Evolutionary conservation across 2,113 vertebrate species (phyloP).

Genomic region (Sorex fumeus): DNA sequence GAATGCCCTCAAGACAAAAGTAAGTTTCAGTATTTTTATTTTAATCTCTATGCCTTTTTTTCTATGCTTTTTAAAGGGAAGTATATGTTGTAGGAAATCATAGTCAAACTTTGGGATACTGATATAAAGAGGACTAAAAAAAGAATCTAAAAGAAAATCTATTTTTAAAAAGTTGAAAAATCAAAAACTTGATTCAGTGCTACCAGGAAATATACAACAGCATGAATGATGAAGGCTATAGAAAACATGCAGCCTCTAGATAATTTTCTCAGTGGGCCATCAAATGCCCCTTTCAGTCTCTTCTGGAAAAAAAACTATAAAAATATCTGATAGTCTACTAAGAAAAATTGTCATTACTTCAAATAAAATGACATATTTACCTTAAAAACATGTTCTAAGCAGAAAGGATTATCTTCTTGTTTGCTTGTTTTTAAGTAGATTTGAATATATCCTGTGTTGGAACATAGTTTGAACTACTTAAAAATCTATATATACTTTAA

Average conservation of each 20-base stretch:
- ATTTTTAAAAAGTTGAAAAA: slow-evolving; percentile 39
- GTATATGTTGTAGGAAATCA: background rate
- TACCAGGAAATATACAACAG: slow-evolving; percentile 10
- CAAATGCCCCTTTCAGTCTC: background rate
- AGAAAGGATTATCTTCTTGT: background rate
- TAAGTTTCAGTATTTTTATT: background rate
- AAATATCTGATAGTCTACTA: background rate
- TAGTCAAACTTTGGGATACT: slow-evolving; percentile 5
- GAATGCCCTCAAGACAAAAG: slow-evolving; percentile 61
- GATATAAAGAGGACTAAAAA: background rate
- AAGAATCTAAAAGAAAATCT: background rate
- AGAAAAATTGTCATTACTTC: slow-evolving; percentile 55
- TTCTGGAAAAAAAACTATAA: background rate
- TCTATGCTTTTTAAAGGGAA: slow-evolving; percentile 49
- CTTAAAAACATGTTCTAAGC: background rate
- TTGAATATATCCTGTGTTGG: background rate
- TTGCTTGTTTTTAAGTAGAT: background rate
- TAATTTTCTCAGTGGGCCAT: slow-evolving; percentile 57
- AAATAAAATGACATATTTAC: slow-evolving; percentile 57
- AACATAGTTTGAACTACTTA: background rate
- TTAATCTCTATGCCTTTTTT: slow-evolving; percentile 24
- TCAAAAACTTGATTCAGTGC: background rate
- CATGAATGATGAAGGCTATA: background rate
- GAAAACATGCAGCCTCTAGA: background rate
- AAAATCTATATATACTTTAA: background rate